phyloP scores from a whole-genome alignment of 1,140 invertebrate genomes.

The Himalopsyche phryganea region DNA sequence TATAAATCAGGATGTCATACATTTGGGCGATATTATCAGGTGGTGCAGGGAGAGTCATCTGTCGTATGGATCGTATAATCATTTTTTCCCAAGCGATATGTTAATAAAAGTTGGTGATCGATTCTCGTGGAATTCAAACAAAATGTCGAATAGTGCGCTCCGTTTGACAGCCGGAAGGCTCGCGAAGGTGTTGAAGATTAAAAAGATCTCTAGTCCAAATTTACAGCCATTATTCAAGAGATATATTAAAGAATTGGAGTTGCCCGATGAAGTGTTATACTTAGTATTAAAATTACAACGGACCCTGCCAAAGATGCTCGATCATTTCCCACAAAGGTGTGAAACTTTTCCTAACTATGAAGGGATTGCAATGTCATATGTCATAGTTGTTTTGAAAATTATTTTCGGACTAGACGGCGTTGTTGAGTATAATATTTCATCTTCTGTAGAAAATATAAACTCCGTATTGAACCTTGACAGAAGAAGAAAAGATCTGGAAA shows the following conservation, averaged over 20 bases:
- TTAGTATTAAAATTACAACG: constrained; percentile 44
- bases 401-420: constrained; percentile 61
- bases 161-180: constrained; percentile 9
- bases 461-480: constrained; percentile 32
- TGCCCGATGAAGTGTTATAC: constrained; percentile 40
- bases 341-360: constrained; percentile 56
- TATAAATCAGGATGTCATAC: constrained; percentile 54
- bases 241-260: constrained; percentile 31
- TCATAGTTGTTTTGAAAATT: constrained; percentile 61
- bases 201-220: constrained; percentile 47
- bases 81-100: constrained; percentile 56
- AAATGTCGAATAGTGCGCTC: constrained; percentile 9
- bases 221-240: constrained; percentile 40
- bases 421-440: constrained; percentile 59
- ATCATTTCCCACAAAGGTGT: no score
- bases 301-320: constrained; percentile 31
- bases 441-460: constrained; percentile 52
- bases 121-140: neutral
- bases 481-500: neutral
- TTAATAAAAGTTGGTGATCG: constrained; percentile 20
- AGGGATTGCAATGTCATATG: constrained; percentile 58
- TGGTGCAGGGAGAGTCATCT: constrained; percentile 59
- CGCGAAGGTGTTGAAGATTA: constrained; percentile 15
- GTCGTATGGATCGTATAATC: constrained; percentile 51
- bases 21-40: constrained; percentile 58